Base-by-base conservation (phyloP, 2,888 invertebrate species). In the Rhopalosiphum nymphaeae region DNA sequence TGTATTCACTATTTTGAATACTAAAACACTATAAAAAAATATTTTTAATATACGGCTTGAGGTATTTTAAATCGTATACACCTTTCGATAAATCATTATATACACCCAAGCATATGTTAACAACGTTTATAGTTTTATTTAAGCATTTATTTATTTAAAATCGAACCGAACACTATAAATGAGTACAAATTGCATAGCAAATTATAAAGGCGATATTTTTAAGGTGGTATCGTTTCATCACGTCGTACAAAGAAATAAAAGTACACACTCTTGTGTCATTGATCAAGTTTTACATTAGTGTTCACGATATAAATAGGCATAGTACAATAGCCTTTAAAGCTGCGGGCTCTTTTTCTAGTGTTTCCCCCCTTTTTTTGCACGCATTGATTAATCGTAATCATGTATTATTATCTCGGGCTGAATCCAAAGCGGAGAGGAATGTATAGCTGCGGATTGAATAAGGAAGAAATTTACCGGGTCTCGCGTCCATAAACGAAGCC, bases 391-490 rank as follows among this genome's bases (percentile, higher is more conserved):
- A 93, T 89, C 89, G 93, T 90, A 93, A 93, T 89, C 89, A 46
- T 85, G 93, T 89, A 78, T 93, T 93, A 89, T 93, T 84, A 93
- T 93, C 89, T 93, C 46, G 89, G 57, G 10, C 78, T 21, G 67
- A 44, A 36, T 29, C 29, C 46, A 26, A 42, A 5, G 57, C 49
- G 29, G 46, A 49, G 88, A 10, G 86, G 57, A 16, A 46, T 78
- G 49, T 67, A 84, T 13, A 46, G 42, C 89, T 44, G 16, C 13
- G 84, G 84, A 93, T 93, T 93, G 93, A 93, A 93, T 89, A 93
- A 93, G 93, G 93, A 93, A 93, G 93, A 93, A 93, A 93, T 93
- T 93, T 93, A 93, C 93, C 93, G 93, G 93, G 93, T 89, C 89
- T 89, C 89, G 67, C 89, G 89, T 93, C 89, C 89, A 84, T 93